Conservation (phyloP, 1,140 invertebrate species). For the Megathymus violae region DNA sequence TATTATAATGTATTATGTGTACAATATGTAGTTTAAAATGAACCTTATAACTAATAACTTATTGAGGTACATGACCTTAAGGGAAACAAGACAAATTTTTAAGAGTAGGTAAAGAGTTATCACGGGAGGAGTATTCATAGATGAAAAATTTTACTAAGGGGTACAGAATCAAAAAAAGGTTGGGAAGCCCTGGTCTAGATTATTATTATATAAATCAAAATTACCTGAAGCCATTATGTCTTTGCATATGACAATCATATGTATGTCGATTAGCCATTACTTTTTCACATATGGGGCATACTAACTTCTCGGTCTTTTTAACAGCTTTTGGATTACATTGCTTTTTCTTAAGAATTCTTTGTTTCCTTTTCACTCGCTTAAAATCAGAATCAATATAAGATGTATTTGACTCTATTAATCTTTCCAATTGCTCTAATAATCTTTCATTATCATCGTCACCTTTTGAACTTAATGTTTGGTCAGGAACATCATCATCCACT, state of each 20-base stretch:
- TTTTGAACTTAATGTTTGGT: neutral
- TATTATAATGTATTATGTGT: too few relatives aligned
- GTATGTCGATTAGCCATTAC: constrained; percentile 58
- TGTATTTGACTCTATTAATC: constrained; percentile 4
- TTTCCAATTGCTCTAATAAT: constrained; percentile 31
- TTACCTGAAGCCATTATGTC: constrained; percentile 59
- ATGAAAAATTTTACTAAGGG: too few relatives aligned
- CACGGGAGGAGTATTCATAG: too few relatives aligned
- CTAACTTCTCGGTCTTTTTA: constrained; percentile 30
- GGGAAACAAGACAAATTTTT: too few relatives aligned
- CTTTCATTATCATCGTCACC: constrained; percentile 15
- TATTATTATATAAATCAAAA: too few relatives aligned
- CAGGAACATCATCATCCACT: neutral
- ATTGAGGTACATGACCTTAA: too few relatives aligned
- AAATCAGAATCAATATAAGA: constrained; percentile 1
- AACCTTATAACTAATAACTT: too few relatives aligned
- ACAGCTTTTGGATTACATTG: constrained; percentile 23
- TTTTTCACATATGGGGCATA: constrained; percentile 62
- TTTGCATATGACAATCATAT: constrained; percentile 69
- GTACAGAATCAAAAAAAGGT: too few relatives aligned
- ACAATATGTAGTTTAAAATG: too few relatives aligned
- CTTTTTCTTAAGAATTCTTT: constrained; percentile 9
- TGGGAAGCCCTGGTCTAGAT: too few relatives aligned
- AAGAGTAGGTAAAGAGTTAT: too few relatives aligned
- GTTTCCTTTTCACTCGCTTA: neutral